Percentiles rank a stretch among this genome's conserved stretches.
Evolutionary conservation across 2,113 vertebrate species (phyloP).

Genomic region (Gorsachius goisagi): DNA sequence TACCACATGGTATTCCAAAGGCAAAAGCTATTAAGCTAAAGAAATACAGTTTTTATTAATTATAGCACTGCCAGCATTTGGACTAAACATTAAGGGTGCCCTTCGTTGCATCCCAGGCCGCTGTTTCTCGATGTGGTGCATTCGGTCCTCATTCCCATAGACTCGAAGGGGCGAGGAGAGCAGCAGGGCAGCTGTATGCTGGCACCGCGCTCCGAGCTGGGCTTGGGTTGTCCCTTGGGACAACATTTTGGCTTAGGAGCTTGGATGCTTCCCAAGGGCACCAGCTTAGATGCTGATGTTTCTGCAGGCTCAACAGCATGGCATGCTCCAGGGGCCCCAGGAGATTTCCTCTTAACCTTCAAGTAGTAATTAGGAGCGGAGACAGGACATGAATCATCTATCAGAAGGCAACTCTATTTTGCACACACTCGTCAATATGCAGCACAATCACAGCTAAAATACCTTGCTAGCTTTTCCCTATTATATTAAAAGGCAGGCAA

Average conservation of each 20-base stretch:
- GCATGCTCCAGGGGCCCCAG: not conserved
- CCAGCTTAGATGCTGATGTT: not conserved
- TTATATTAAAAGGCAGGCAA: conserved; percentile 45
- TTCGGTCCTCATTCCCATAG: not conserved
- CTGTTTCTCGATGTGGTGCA: rapidly evolving
- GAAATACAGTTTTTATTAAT: not conserved
- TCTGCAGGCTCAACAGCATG: not conserved
- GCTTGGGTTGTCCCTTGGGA: not conserved
- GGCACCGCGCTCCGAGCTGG: not conserved
- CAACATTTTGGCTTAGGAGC: not conserved
- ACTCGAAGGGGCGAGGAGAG: not conserved
- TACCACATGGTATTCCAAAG: not conserved
- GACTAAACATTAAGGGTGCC: not conserved
- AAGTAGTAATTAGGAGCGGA: not conserved
- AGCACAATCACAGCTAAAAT: conserved; percentile 3
- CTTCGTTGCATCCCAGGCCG: not conserved
- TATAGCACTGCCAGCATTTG: not conserved
- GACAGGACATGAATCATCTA: not conserved
- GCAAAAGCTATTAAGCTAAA: not conserved
- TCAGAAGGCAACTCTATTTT: conserved; percentile 20
- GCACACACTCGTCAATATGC: conserved; percentile 23
- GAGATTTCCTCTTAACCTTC: conserved; percentile 41
- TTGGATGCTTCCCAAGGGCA: not conserved
- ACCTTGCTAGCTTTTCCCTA: not conserved
- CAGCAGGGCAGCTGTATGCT: not conserved